Conservation (phyloP, 1,140 invertebrate genomes). For the Sycophila sp. region DNA sequence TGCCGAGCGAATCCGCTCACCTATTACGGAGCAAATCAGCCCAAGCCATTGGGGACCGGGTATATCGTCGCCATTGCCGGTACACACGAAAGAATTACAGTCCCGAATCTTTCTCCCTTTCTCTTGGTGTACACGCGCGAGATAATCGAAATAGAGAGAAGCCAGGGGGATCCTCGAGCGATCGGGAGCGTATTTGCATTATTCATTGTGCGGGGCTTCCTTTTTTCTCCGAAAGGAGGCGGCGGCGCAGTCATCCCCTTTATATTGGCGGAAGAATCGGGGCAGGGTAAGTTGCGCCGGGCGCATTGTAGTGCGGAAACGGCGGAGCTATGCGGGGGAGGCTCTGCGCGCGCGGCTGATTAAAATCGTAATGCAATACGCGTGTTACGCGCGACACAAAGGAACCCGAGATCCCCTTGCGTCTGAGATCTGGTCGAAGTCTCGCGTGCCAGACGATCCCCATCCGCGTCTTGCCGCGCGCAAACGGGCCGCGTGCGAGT, state of each 20-base stretch:
- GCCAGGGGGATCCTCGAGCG: no score
- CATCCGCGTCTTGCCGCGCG: no score
- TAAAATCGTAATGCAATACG: constrained; percentile 65
- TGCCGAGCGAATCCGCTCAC: no score
- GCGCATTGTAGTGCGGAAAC: constrained; percentile 3
- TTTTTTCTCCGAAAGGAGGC: no score
- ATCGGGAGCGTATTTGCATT: constrained; percentile 21
- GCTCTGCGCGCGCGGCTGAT: constrained; percentile 47
- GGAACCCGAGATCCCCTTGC: constrained; percentile 42
- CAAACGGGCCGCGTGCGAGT: no score
- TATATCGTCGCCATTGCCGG: no score
- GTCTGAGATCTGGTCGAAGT: no score
- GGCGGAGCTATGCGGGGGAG: no score
- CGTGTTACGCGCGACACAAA: constrained; percentile 54
- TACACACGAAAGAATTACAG: not conserved
- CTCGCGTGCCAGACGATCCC: no score
- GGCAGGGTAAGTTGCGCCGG: not conserved
- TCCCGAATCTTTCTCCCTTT: no score
- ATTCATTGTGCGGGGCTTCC: constrained; percentile 17
- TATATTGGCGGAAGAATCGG: constrained; percentile 19
- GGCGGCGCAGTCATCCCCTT: not conserved
- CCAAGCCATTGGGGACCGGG: no score
- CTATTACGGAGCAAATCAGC: no score
- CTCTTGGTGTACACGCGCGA: not conserved
- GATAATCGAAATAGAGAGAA: not conserved